Evolutionary conservation across 2,113 vertebrate species (phyloP), one percentile per base, ranked within the genome.

Genomic region (Eptesicus fuscus): DNA sequence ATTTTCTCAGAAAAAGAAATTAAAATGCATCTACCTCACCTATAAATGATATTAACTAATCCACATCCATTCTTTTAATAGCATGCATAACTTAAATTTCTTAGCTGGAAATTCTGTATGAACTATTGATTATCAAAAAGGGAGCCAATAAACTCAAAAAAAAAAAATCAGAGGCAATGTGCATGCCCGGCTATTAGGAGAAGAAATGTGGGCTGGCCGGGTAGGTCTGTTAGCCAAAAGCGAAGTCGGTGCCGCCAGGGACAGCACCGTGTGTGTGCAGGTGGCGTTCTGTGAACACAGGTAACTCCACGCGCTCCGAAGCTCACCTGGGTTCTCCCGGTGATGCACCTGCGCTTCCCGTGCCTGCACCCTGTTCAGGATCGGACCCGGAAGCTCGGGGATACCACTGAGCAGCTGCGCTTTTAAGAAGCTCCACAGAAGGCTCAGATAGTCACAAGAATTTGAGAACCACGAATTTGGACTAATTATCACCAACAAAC

Each of bases 101-200:
- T 11, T 84, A 70, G 40, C 18, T 88, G 18, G 18, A 91, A 83
- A 79, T 56, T 78, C 28, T 59, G 6, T 42, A 20, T 88, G 14
- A 59, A 59, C 56, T 59, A 91, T 37, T 86, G 77, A 13, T 73
- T 73, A 77, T 77, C 12, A 94, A 67, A 90, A 90, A 65, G 25
- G 61, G 4, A 65, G 23, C 11, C 84, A 63, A 44, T 35, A 91
- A 90, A 77, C 0, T 70, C 18, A 35, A 49, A 47, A 8, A 67
- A 8, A 67, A 78, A 53, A 8, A 67, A 74, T 40, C 18, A 77
- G 73, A 79, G 4, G 0, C 3, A 84, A 59, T 7, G 16, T 11
- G 51, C 8, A 94, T 4, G 1, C 35, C 61, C 78, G 69, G 9
- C 71, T 28, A 12, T 35, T 44, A 73, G 9, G 5, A 83, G 9